A percentile compares a stretch with the other conserved stretches of the same genome.
These are phyloP conservation scores for Rattus norvegicus DNA, from an alignment of 2,113 vertebrate genomes.

Conservation along the genomic window GRCr8 NC_086039.1:125043501-125044000, in stretches of 20 bases:
- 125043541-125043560: constrained; percentile 40
- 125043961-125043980: constrained; percentile 29
- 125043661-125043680: neutral
- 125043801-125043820: neutral
- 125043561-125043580: constrained; percentile 6
- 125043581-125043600: neutral
- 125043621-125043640: neutral
- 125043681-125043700: neutral
- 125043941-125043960: neutral
- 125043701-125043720: neutral
- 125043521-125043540: neutral
- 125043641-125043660: neutral
- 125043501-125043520: constrained; percentile 35
- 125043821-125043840: neutral
- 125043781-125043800: neutral
- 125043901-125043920: neutral
- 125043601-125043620: constrained; percentile 13
- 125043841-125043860: neutral
- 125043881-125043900: neutral
- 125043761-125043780: neutral
- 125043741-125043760: neutral
- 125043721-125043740: neutral
- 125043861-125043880: neutral
- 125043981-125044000: neutral
- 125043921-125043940: neutral